Percentiles rank a stretch among this genome's conserved stretches.
Evolutionary conservation across 2,797 vertebrate species (phyloP).

Genomic region (Anguilla anguilla): DNA sequence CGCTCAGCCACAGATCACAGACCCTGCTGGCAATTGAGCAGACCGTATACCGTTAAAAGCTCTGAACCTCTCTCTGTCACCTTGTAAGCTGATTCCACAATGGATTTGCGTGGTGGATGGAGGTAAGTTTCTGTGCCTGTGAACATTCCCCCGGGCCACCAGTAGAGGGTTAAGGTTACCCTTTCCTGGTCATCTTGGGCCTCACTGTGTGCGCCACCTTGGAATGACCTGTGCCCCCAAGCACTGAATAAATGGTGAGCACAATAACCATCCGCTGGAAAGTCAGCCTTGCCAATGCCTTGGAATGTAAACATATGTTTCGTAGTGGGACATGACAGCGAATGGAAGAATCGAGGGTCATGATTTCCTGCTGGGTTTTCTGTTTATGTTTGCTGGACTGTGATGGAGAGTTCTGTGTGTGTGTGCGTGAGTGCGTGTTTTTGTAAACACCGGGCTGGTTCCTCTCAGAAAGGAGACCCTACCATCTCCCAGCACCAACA

Average conservation of each 20-base stretch:
- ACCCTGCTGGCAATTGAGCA: background rate
- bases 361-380: background rate
- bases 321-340: background rate
- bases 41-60: background rate
- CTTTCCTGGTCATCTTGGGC: background rate
- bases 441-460: background rate
- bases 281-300: background rate
- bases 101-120: background rate
- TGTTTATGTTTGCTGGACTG: constrained; percentile 8
- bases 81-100: background rate
- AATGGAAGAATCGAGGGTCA: background rate
- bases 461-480: background rate
- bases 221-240: background rate
- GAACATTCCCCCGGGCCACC: background rate
- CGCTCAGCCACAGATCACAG: background rate
- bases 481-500: background rate
- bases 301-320: background rate
- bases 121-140: background rate
- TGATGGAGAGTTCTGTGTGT: background rate
- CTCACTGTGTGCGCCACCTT: background rate
- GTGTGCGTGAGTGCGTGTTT: background rate
- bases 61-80: background rate
- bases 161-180: background rate
- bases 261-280: background rate
- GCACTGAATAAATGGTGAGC: background rate